These are phyloP conservation scores for Bostrychus sinensis DNA, from an alignment of 2,113 vertebrate species.

Conservation along the genomic window DNA sequence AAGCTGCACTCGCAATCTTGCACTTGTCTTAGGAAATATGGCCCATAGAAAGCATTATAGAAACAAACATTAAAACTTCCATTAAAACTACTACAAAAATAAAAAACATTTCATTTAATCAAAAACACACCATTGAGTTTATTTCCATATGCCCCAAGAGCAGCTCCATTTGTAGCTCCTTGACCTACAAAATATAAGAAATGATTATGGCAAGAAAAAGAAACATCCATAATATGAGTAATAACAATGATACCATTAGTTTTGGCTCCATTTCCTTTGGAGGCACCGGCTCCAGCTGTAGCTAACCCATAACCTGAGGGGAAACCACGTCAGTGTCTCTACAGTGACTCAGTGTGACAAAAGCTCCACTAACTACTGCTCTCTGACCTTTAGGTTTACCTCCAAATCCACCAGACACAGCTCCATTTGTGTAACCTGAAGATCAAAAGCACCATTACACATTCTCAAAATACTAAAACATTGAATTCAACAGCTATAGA, in stretches of 20 bases:
- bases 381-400: conserved; percentile 45
- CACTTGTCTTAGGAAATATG: too few relatives aligned
- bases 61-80: background rate
- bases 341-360: background rate
- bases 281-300: conserved; percentile 10
- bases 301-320: conserved; percentile 39
- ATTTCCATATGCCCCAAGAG: conserved; percentile 35
- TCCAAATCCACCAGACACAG: conserved; percentile 45
- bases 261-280: conserved; percentile 44
- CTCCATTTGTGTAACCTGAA: conserved; percentile 53
- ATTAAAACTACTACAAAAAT: background rate
- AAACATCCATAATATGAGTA: background rate
- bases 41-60: too few relatives aligned
- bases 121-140: conserved; percentile 18
- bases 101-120: background rate
- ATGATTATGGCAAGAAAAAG: background rate
- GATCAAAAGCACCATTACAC: conserved; percentile 18
- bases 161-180: conserved; percentile 33
- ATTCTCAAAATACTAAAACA: background rate
- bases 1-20: too few relatives aligned
- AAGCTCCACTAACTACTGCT: background rate
- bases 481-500: background rate
- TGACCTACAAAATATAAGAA: conserved; percentile 41
- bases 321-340: background rate
- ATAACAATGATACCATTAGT: conserved; percentile 38